phyloP scores from a whole-genome alignment of 2,797 vertebrate species.

The Sylvia borin region DNA sequence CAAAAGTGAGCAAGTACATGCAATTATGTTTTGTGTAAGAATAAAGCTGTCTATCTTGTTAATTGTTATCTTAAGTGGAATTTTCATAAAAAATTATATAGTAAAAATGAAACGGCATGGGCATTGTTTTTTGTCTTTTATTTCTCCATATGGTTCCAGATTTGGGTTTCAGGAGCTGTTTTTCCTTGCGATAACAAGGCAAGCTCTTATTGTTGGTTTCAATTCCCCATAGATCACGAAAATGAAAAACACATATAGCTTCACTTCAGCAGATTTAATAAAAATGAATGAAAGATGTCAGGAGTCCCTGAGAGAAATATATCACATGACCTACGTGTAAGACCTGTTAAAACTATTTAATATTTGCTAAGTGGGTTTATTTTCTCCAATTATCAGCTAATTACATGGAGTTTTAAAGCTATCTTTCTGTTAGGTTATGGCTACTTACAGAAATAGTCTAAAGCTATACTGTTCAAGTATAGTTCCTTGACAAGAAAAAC shows the following conservation, averaged over 20 bases:
- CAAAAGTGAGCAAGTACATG: background rate
- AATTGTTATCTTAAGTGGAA: background rate
- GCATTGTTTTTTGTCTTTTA: background rate
- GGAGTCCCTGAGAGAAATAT: constrained; percentile 95
- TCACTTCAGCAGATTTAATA: constrained; percentile 92
- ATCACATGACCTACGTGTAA: constrained; percentile 98
- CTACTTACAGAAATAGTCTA: background rate
- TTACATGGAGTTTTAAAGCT: background rate
- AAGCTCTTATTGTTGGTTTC: constrained; percentile 37
- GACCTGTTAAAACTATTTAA: constrained; percentile 60
- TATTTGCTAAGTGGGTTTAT: constrained; percentile 30
- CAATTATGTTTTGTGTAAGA: background rate
- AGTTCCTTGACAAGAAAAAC: background rate
- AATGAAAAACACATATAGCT: constrained; percentile 90
- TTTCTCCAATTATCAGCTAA: background rate
- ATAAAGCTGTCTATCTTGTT: background rate
- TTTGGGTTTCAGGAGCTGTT: background rate
- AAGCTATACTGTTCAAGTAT: background rate
- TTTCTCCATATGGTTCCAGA: background rate
- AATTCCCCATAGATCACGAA: constrained; percentile 84
- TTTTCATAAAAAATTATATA: background rate
- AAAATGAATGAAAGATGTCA: constrained; percentile 98
- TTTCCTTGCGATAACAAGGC: background rate
- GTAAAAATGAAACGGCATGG: background rate
- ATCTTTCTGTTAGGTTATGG: background rate